These are phyloP conservation scores for Electrophaes corylata DNA, from an alignment of 2,888 invertebrate genomes.

Conservation along the genomic window DNA sequence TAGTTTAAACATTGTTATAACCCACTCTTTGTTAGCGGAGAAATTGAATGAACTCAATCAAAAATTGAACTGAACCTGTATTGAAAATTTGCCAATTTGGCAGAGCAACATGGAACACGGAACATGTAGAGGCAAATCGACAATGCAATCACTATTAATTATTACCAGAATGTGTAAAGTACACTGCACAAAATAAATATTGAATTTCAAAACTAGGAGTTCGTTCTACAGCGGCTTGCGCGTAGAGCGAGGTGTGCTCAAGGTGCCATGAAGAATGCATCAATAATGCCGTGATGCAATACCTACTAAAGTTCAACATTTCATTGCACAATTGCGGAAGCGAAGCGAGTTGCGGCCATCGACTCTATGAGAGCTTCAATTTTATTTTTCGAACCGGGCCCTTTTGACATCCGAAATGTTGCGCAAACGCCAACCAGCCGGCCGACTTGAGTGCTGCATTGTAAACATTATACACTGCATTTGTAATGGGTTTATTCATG, in stretches of 20 bases:
- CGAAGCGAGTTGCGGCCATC: conserved; percentile 52
- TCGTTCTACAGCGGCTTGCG: conserved; percentile 13
- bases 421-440: conserved; percentile 55
- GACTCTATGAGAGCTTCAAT: conserved; percentile 63
- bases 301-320: conserved; percentile 57
- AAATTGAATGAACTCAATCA: background rate
- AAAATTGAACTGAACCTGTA: conserved; percentile 26
- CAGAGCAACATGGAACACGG: conserved; percentile 57
- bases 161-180: conserved; percentile 21
- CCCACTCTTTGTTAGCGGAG: no score
- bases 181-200: conserved; percentile 3
- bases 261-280: conserved; percentile 40
- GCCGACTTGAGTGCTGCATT: conserved; percentile 47
- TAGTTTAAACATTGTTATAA: background rate
- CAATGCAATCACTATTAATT: conserved; percentile 40
- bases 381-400: conserved; percentile 64
- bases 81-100: conserved; percentile 75
- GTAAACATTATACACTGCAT: conserved; percentile 58
- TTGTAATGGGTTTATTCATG: conserved; percentile 59
- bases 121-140: conserved; percentile 44
- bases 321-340: conserved; percentile 73
- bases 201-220: conserved; percentile 14
- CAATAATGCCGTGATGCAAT: conserved; percentile 54
- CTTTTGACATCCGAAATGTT: conserved; percentile 72
- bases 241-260: conserved; percentile 4